phyloP scores from a whole-genome alignment of 2,797 vertebrate species.

The Salmo trutta region DNA sequence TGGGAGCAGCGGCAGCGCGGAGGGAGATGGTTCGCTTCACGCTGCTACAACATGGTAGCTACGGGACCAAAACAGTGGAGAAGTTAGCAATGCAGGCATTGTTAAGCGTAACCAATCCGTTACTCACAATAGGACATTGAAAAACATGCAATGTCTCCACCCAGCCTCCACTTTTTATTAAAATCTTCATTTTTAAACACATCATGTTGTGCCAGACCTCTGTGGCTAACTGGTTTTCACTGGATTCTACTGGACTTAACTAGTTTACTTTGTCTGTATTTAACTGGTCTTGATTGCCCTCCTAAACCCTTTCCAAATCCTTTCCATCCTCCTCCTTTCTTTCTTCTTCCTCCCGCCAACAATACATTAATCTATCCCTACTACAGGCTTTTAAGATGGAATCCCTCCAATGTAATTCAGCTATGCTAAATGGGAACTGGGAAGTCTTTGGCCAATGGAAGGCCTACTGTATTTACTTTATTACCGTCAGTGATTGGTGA shows the following conservation, averaged over 20 bases:
- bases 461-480: not conserved
- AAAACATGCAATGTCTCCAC: not conserved
- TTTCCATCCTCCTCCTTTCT: not conserved
- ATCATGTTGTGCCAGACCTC: not conserved
- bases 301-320: not conserved
- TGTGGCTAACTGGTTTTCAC: not conserved
- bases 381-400: not conserved
- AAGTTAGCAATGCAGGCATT: not conserved
- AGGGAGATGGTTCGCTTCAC: constrained; percentile 16
- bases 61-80: not conserved
- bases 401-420: not conserved
- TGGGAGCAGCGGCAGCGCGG: no score
- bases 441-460: not conserved
- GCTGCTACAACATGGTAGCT: not conserved
- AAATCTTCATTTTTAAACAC: not conserved
- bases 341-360: not conserved
- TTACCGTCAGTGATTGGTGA: not conserved
- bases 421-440: no score
- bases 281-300: not conserved
- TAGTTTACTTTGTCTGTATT: not conserved
- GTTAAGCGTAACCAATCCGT: not conserved
- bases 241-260: constrained; percentile 4
- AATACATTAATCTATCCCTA: not conserved
- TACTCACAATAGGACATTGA: not conserved
- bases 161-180: not conserved